phyloP scores from a whole-genome alignment of 2,113 vertebrate species.

The Smithornis capensis region DNA sequence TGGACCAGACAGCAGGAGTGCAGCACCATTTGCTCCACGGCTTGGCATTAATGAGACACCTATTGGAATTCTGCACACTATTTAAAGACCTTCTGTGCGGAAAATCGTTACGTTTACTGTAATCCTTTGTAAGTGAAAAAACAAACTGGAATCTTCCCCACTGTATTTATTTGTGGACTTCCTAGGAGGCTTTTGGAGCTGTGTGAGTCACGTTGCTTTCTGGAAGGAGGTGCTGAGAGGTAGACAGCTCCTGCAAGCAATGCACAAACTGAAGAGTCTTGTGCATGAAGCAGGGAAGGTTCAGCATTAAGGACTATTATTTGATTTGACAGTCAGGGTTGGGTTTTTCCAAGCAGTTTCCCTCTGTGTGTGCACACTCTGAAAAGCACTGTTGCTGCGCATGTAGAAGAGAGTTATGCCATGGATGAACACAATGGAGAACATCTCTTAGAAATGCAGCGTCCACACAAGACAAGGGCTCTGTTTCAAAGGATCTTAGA shows the following conservation, averaged over 20 bases:
- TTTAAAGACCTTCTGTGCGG: constrained; percentile 37
- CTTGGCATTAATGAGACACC: constrained; percentile 73
- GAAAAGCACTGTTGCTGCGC: not conserved
- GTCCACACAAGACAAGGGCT: not conserved
- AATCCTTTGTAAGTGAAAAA: constrained; percentile 10
- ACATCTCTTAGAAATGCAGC: not conserved
- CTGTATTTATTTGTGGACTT: not conserved
- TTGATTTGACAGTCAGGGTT: constrained; percentile 3
- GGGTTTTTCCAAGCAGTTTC: not conserved
- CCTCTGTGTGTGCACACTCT: not conserved
- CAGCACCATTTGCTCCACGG: not conserved
- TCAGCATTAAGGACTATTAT: not conserved
- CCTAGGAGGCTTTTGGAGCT: constrained; percentile 14
- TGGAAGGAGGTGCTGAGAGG: constrained; percentile 11
- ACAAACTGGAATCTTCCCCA: not conserved
- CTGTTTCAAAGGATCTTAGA: not conserved
- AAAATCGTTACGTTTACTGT: constrained; percentile 31
- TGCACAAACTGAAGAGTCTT: not conserved
- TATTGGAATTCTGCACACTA: constrained; percentile 49
- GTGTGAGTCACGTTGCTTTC: not conserved
- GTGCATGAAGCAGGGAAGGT: not conserved
- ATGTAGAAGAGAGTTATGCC: not conserved
- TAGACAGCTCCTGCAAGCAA: not conserved
- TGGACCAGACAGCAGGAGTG: constrained; percentile 67
- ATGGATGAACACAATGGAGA: not conserved